Conservation (phyloP, 1,140 invertebrate species). For the Lamellibrachia luymesi region DNA sequence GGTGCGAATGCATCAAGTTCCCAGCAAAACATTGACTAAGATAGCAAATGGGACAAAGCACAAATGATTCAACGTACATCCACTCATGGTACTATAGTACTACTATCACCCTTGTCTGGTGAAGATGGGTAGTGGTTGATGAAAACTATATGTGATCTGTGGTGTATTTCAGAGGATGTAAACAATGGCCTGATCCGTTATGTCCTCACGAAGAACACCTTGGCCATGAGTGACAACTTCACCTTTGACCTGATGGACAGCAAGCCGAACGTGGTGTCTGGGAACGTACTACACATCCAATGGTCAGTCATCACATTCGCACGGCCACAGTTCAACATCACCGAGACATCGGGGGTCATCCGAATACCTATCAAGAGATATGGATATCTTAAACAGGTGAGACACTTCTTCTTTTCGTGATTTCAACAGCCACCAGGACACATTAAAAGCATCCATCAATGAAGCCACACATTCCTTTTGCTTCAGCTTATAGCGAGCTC, state of each 20-base stretch:
- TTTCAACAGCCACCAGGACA: too few relatives aligned
- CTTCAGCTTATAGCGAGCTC: too few relatives aligned
- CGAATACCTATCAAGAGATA: conserved; percentile 46
- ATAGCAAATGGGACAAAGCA: too few relatives aligned
- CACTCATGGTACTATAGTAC: too few relatives aligned
- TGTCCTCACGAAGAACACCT: conserved; percentile 39
- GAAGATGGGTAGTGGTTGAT: neutral
- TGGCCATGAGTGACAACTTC: conserved; percentile 45
- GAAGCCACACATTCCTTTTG: too few relatives aligned
- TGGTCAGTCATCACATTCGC: conserved; percentile 44
- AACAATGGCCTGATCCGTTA: conserved; percentile 47
- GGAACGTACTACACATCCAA: conserved; percentile 48
- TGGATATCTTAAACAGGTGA: conserved; percentile 53
- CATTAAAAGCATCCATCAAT: too few relatives aligned
- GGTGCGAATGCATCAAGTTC: too few relatives aligned
- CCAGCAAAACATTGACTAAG: too few relatives aligned
- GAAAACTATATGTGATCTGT: neutral
- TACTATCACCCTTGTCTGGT: too few relatives aligned
- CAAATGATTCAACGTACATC: too few relatives aligned
- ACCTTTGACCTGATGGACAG: conserved; percentile 51
- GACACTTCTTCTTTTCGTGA: neutral
- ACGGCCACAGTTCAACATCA: conserved; percentile 41
- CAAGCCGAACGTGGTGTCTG: conserved; percentile 45
- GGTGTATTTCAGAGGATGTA: conserved; percentile 41
- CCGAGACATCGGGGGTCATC: conserved; percentile 45